phyloP scores from a whole-genome alignment of 2,888 invertebrate species.

The Saturnia japonica region DNA sequence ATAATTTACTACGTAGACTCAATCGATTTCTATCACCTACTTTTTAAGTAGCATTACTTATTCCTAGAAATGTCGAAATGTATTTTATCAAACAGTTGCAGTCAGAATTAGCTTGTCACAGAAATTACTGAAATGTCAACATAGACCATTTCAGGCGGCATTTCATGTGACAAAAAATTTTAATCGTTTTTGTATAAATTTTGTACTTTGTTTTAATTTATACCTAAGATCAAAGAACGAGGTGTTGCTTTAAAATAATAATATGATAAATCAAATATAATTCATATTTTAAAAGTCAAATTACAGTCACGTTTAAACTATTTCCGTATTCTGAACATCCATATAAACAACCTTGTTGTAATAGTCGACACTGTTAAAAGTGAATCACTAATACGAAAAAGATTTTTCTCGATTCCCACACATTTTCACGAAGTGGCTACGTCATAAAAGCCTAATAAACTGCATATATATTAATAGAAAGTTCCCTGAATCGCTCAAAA shows the following conservation, averaged over 20 bases:
- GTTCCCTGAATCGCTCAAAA: conserved; percentile 48
- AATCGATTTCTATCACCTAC: background rate
- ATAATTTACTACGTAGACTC: background rate
- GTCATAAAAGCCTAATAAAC: conserved; percentile 29
- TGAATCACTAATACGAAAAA: conserved; percentile 14
- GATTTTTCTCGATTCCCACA: conserved; percentile 37
- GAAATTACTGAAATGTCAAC: background rate
- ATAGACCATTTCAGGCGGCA: too few relatives aligned
- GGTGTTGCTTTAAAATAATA: background rate
- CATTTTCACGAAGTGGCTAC: conserved; percentile 30
- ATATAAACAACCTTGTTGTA: conserved; percentile 5
- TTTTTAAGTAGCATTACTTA: background rate
- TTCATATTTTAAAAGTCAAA: background rate
- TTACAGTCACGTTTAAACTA: background rate
- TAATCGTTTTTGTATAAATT: background rate
- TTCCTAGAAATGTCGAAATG: background rate
- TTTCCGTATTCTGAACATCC: background rate
- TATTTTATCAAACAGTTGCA: background rate
- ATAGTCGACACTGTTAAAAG: conserved; percentile 6
- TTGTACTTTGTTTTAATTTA: too few relatives aligned
- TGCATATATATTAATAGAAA: conserved; percentile 45
- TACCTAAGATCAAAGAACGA: background rate
- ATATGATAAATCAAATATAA: background rate
- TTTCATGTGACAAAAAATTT: too few relatives aligned
- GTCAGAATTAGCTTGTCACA: background rate